Evolutionary conservation across 2,797 vertebrate species (phyloP).

Genomic region (Tokudaia tokunoshimensis): DNA sequence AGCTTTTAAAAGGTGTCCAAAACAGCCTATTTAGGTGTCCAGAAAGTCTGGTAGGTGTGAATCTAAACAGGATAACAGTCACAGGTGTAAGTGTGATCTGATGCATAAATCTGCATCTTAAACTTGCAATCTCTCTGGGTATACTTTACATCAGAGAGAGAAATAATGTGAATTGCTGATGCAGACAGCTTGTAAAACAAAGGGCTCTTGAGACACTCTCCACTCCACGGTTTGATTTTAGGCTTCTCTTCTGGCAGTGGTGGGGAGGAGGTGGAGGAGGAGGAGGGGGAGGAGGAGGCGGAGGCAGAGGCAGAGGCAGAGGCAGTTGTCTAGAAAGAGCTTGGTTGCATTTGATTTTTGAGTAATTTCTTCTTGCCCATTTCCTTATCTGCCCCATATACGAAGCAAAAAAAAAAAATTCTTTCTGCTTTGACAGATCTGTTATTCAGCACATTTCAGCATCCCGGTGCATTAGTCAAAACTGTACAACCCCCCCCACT

Average conservation of each 20-base stretch:
- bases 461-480: neutral
- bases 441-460: slow-evolving; percentile 10
- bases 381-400: neutral
- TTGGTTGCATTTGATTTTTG: neutral
- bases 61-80: slow-evolving; percentile 3
- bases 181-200: slow-evolving; percentile 26
- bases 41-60: neutral
- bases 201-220: neutral
- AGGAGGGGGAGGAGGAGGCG: no score
- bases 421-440: slow-evolving; percentile 20
- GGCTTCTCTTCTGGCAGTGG: neutral
- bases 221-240: neutral
- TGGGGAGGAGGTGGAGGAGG: no score
- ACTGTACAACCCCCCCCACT: neutral
- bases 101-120: slow-evolving; percentile 27
- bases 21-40: neutral
- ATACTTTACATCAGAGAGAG: neutral
- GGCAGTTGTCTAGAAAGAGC: neutral
- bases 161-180: neutral
- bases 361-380: neutral
- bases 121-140: neutral
- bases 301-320: neutral
- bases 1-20: neutral
- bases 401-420: neutral
- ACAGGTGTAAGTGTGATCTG: slow-evolving; percentile 84